Conservation (phyloP, 2,113 vertebrate species). For the Melanostigma gelatinosum region DNA sequence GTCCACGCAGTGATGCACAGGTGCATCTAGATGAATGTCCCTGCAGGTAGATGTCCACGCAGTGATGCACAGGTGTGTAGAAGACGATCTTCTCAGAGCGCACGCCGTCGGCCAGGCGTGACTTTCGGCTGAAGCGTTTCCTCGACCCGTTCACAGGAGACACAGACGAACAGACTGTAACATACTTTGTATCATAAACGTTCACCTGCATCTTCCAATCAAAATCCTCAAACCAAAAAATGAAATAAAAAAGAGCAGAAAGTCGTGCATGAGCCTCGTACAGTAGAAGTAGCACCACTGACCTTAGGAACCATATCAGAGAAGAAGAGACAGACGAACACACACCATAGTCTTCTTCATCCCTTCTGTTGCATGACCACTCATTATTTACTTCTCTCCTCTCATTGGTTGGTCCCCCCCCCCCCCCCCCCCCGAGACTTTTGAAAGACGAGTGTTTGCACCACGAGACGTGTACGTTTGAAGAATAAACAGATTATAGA, state of each 20-base stretch:
- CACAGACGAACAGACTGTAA: constrained; percentile 77
- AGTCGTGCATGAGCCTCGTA: constrained; percentile 75
- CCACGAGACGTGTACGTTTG: constrained; percentile 62
- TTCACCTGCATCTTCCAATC: constrained; percentile 82
- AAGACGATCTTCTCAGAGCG: background rate
- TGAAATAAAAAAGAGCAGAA: constrained; percentile 44
- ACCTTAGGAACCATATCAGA: constrained; percentile 50
- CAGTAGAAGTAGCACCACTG: constrained; percentile 73
- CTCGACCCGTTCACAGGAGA: constrained; percentile 35
- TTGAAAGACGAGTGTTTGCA: constrained; percentile 65
- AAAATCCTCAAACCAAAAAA: constrained; percentile 48
- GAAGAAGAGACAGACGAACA: constrained; percentile 40
- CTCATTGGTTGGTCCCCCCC: constrained; percentile 61
- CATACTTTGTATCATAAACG: constrained; percentile 86
- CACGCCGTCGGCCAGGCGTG: background rate
- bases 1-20: too few species aligned
- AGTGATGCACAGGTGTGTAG: too few species aligned
- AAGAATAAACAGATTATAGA: constrained; percentile 38
- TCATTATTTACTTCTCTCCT: constrained; percentile 53
- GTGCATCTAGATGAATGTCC: too few species aligned
- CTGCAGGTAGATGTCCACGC: too few species aligned
- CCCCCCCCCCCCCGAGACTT: constrained; percentile 8
- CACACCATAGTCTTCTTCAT: constrained; percentile 50
- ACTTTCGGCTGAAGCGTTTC: constrained; percentile 17
- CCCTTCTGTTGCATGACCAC: constrained; percentile 80